Evolutionary conservation across 2,113 vertebrate species (phyloP).

Genomic region (Passer montanus): DNA sequence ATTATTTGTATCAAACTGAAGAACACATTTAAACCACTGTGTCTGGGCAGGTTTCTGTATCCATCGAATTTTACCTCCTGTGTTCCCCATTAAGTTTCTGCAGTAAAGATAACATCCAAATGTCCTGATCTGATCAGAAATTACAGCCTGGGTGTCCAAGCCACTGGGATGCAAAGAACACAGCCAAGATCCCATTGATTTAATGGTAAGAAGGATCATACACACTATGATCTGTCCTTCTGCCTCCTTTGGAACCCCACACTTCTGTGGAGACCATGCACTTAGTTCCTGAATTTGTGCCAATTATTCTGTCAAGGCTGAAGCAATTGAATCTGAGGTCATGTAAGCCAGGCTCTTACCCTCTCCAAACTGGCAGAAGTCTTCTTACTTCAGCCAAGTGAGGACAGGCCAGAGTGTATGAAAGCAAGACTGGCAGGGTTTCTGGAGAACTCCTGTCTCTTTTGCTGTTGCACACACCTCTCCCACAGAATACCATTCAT

Average conservation of each 20-base stretch:
- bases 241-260: not conserved
- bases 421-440: accelerated
- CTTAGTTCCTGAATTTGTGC: not conserved
- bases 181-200: not conserved
- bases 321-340: not conserved
- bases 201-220: not conserved
- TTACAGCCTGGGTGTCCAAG: not conserved
- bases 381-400: not conserved
- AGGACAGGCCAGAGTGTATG: not conserved
- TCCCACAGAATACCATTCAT: not conserved
- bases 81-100: not conserved
- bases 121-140: not conserved
- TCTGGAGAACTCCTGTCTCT: not conserved
- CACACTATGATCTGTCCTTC: not conserved
- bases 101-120: not conserved
- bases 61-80: not conserved
- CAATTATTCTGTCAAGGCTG: not conserved
- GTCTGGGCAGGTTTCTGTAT: not conserved
- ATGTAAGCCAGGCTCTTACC: not conserved
- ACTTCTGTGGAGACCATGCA: not conserved
- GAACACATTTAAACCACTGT: not conserved
- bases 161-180: not conserved
- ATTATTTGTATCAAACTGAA: not conserved
- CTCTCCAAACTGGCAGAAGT: not conserved
- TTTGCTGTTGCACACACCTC: not conserved